Conservation (phyloP, 2,888 invertebrate genomes). For the Bembecia ichneumoniformis region DNA sequence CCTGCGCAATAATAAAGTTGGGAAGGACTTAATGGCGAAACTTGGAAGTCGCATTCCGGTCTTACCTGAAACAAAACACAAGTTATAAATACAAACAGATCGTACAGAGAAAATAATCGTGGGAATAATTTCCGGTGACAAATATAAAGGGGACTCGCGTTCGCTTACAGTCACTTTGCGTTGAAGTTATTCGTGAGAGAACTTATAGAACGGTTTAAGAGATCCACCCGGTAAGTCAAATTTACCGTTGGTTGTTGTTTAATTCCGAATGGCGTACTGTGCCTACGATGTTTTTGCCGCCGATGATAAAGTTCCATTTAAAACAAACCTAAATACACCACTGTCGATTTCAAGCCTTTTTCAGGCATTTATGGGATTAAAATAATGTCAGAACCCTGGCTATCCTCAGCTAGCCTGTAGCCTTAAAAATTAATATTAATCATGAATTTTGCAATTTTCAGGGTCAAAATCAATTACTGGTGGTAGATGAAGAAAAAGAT, state of each 20-base stretch:
- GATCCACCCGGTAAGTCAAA: conserved; percentile 19
- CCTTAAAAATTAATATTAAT: no score
- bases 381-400: no score
- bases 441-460: no score
- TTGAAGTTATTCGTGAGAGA: conserved; percentile 10
- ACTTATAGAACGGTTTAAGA: conserved; percentile 14
- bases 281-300: neutral
- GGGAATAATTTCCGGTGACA: conserved; percentile 12
- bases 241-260: conserved; percentile 14
- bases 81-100: conserved; percentile 34
- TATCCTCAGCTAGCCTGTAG: no score
- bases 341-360: no score
- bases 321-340: neutral
- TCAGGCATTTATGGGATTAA: no score
- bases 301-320: conserved; percentile 13
- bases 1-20: neutral
- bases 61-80: conserved; percentile 56
- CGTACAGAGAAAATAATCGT: conserved; percentile 24
- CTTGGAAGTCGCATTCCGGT: conserved; percentile 7
- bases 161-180: conserved; percentile 9
- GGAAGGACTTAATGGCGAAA: neutral
- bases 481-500: no score
- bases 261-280: neutral
- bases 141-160: conserved; percentile 15
- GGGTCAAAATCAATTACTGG: no score